Evolutionary conservation across 2,888 invertebrate genomes (phyloP), one percentile per base, ranked within the genome.

Genomic region (Microctonus hyperodae): DNA sequence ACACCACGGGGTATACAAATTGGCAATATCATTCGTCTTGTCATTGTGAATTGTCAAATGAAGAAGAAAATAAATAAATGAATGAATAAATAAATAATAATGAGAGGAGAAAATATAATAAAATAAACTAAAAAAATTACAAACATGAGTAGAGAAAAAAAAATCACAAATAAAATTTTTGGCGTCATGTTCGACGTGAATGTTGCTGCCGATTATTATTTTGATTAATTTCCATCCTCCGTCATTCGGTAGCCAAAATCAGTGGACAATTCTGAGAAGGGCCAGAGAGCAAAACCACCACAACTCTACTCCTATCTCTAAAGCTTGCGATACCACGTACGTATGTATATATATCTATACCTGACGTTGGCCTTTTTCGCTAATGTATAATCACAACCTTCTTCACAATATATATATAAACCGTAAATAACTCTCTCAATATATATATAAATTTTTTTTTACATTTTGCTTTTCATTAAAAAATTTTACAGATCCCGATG

Each of bases 141-240:
- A n/a, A n/a, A n/a, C n/a, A n/a, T n/a, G n/a, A n/a, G n/a, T n/a
- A n/a, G n/a, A n/a, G n/a, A n/a, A n/a, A n/a, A n/a, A 44, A 10
- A 48, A 48, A 6, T 48, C 23, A 22, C 23, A 6, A 48, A 48
- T 48, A 1, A 48, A 11, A 48, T 23, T 22, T 48, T 44, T 48
- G 22, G 22, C 22, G 48, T 48, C 48, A 48, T 9, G 22, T 48
- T 2, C 48, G 11, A 48, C 11, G 22, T 22, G 48, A 48, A 2
- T 48, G 7, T 20, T 60, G 68, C 73, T 73, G 64, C 70, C 70
- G 76, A 75, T 77, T 76, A 78, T 79, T 77, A 78, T 78, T 79
- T 79, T 79, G 77, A 79, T 79, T 79, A 78, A 79, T 79, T 79
- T 78, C 78, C 75, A 48, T 48, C 48, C 74, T 74, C 2, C 73